Evolutionary conservation across 2,797 vertebrate species (phyloP), one percentile per base, ranked within the genome.

Genomic region (Catostomus latipinnis): DNA sequence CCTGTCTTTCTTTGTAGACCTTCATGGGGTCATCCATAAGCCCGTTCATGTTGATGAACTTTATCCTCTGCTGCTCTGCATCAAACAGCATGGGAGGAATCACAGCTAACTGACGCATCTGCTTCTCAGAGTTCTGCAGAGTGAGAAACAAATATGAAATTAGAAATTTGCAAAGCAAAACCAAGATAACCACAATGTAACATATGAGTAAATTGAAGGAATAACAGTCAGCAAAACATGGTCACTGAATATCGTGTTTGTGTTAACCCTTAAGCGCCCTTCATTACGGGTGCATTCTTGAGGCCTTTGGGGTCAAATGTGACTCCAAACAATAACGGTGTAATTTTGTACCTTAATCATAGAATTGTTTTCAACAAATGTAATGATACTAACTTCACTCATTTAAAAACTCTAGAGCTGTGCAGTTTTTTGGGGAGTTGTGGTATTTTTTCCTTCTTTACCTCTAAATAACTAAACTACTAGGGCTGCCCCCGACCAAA

Each of bases 41-140:
- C 60, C 95, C 95, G 0, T 96, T 96, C 95, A 95, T 96, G 90
- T 96, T 96, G 87, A 96, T 96, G 89, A 96, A 96, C 90, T 95
- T 95, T 68, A 96, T 96, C 50, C 95, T 93, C 86, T 95, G 95
- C 88, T 96, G 95, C 86, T 96, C 95, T 0, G 95, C 95, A 5
- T 96, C 95, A 0, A 94, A 96, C 71, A 96, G 88, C 95, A 96
- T 96, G 11, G 95, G 95, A 0, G 95, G 95, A 81, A 96, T 94
- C 79, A 96, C 95, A 0, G 95, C 95, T 58, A 96, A 90, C 90
- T 96, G 95, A 10, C 95, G 94, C 95, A 96, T 96, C 93, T 96
- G 95, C 87, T 93, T 96, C 93, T 96, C 95, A 22, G 95, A 89
- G 87, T 95, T 96, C 95, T 96, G 68, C 46, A 66, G n/a, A 50